Base-by-base conservation (phyloP, 2,113 vertebrate genomes). In the Aepyceros melampus region DNA sequence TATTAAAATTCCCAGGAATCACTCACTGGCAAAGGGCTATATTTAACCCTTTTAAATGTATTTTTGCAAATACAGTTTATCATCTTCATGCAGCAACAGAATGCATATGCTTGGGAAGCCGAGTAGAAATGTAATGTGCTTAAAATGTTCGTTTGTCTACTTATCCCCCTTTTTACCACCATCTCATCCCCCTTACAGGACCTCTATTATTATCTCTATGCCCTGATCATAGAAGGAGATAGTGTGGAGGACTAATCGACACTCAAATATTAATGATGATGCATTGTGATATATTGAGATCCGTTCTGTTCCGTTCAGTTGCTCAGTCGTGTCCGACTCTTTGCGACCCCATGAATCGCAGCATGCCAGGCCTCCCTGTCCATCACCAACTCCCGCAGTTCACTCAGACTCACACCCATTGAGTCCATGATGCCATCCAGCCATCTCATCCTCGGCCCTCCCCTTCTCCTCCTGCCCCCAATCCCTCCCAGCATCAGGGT, bases 1-100 rank as follows among this genome's bases (percentile, higher is more conserved):
- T 93, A 97, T 93, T 96, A 95, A 97, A 95, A 97, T 93, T 97
- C 88, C 49, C 36, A 78, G 96, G 96, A 92, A 96, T 94, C 85
- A 58, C 23, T 98, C 94, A 91, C 51, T 91, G 60, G 82, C 58
- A 36, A 88, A 92, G 58, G 19, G 91, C 53, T 25, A 15, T 15
- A 21, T 94, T 97, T 95, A 97, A 91, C 94, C 49, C 97, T 96
- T 98, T 96, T 36, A 47, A 23, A 87, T 27, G 47, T 86, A 49
- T 76, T 95, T 86, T 93, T 87, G n/a, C 47, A 96, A 95, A 71
- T 5, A 49, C 13, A 60, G 2, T 40, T 62, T 31, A 11, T 79
- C 85, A 87, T 45, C 45, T 89, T 93, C 47, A 74, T 45, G 8
- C 21, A 88, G 33, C 23, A 58, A 92, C 4, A 79, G 14, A 79